Percentiles rank a stretch among this genome's conserved stretches.
phyloP scores from a whole-genome alignment of 2,113 vertebrate genomes.

The Thalassoma bifasciatum region DNA sequence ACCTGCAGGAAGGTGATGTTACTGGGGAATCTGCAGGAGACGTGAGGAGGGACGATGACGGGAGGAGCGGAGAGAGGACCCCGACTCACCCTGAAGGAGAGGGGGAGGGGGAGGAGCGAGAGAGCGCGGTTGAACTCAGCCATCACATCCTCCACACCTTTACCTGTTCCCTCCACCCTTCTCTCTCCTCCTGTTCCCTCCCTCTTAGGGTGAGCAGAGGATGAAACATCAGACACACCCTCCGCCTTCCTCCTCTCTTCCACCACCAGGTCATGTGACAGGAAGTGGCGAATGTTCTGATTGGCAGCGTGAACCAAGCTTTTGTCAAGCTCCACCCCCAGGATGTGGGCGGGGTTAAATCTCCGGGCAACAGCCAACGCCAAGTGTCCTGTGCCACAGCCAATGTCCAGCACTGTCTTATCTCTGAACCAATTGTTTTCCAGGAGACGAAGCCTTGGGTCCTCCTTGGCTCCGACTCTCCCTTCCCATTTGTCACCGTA shows the following conservation, averaged over 20 bases:
- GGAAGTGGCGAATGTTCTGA: slow-evolving; percentile 90
- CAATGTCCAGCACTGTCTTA: slow-evolving; percentile 88
- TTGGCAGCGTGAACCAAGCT: slow-evolving; percentile 85
- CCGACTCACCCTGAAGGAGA: slow-evolving; percentile 84
- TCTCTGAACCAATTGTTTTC: slow-evolving; percentile 89
- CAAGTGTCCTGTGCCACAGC: slow-evolving; percentile 90
- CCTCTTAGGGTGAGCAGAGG: no score
- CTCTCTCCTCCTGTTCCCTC: not conserved
- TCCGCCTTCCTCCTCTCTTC: slow-evolving; percentile 12
- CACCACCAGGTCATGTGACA: slow-evolving; percentile 83
- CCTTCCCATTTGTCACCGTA: slow-evolving; percentile 86
- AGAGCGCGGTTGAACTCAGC: slow-evolving; percentile 1
- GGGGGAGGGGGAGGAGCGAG: slow-evolving; percentile 73
- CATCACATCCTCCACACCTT: not conserved
- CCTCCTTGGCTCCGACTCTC: slow-evolving; percentile 78
- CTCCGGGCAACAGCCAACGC: slow-evolving; percentile 85
- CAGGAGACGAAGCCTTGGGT: slow-evolving; percentile 83
- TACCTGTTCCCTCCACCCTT: not conserved
- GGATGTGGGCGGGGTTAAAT: slow-evolving; percentile 85
- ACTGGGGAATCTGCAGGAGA: slow-evolving; percentile 82
- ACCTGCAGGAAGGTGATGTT: slow-evolving; percentile 81
- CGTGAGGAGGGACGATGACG: slow-evolving; percentile 47
- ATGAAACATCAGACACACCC: not conserved
- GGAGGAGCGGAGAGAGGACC: slow-evolving; percentile 88
- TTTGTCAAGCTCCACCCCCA: slow-evolving; percentile 89